These are phyloP conservation scores for Leucosticte australis DNA, from an alignment of 2,113 vertebrate species.

Conservation along the genomic window DNA sequence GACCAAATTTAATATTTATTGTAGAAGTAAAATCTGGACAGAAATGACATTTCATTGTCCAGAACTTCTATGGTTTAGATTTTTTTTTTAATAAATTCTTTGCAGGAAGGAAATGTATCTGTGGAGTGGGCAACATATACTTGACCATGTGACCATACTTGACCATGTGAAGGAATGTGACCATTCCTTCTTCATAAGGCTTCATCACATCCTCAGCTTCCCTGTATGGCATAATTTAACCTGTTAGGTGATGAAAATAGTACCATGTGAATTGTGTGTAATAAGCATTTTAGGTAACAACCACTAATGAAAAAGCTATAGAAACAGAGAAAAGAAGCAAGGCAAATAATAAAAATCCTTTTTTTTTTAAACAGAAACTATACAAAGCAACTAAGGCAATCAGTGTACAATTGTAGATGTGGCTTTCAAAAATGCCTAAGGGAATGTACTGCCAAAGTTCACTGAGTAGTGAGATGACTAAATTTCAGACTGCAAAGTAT, in stretches of 20 bases:
- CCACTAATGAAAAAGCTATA: not conserved
- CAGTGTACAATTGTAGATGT: accelerated
- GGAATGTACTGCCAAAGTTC: not conserved
- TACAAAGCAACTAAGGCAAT: not conserved
- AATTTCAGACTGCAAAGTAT: not conserved
- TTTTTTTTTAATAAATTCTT: not conserved
- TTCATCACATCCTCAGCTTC: not conserved
- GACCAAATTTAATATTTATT: not conserved
- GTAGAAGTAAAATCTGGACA: not conserved
- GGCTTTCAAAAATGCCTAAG: not conserved
- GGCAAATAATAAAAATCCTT: not conserved
- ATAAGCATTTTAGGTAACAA: not conserved
- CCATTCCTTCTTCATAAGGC: not conserved
- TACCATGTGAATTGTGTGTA: not conserved
- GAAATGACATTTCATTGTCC: accelerated
- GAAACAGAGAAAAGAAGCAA: not conserved
- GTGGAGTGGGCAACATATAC: not conserved
- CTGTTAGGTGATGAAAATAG: not conserved
- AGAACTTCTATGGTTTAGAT: not conserved
- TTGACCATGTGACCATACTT: not conserved
- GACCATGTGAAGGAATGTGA: not conserved
- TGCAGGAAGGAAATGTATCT: not conserved
- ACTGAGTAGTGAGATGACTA: not conserved
- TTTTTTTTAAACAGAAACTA: not conserved
- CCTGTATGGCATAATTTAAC: not conserved